Evolutionary conservation across 2,113 vertebrate genomes (phyloP), one percentile per base, ranked within the genome.

Genomic region (Pteronura brasiliensis): DNA sequence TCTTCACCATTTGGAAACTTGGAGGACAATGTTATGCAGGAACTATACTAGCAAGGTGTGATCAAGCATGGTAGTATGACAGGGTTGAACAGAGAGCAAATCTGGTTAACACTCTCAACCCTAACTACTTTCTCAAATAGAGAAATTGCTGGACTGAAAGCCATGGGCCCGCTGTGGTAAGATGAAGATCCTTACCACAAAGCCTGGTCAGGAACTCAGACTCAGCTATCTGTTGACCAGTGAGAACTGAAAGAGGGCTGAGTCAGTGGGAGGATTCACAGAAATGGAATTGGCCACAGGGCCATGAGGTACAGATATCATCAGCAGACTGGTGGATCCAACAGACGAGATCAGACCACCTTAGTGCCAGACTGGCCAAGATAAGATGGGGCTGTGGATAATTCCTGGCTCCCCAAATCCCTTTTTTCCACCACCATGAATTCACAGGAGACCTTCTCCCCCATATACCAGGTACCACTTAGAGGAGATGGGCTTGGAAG

Each of bases 131-230:
- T 92, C n/a, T 79, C 39, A 29, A 4, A 4, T 72, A 82, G n/a
- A 42, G 8, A 44, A 61, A 77, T 25, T 72, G 23, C 17, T 47
- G 25, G 55, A 7, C 31, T 36, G 18, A 34, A 74, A 52, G 18
- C 5, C 23, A 39, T 36, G 85, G 59, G 25, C 31, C 13, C 21
- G 27, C 34, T 18, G 36, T 69, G 39, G n/a, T 61, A 52, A 80
- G 79, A n/a, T 34, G 65, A 59, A 6, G n/a, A n/a, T 0, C 3
- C 34, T n/a, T 3, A 7, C 13, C 2, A 14, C 7, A 36, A 18
- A 61, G 13, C 12, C n/a, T 57, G 31, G 25, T n/a, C 74, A 15
- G 11, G 25, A 47, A 57, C 6, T 74, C 18, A 20, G 47, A 52
- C 4, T 47, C 63, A 47, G 65, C 7, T n/a, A 6, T 63, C 59